phyloP scores from a whole-genome alignment of 2,113 vertebrate genomes.

The Illadopsis cleaveri region DNA sequence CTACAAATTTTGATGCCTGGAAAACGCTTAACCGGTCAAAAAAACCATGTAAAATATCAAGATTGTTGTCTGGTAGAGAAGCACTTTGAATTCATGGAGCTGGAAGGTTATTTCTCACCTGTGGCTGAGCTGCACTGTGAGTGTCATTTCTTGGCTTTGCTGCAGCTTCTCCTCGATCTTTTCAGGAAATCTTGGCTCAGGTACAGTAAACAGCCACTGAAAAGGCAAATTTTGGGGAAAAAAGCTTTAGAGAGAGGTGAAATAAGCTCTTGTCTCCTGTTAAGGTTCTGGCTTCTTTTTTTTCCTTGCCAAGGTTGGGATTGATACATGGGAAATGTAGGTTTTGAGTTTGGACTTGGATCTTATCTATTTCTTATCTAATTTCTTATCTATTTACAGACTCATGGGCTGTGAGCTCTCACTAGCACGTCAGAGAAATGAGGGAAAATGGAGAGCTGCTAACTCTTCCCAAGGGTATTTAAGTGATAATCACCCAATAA shows the following conservation, averaged over 20 bases:
- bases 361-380: no score
- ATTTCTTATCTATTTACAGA: no score
- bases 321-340: no score
- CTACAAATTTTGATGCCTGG: background rate
- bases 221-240: background rate
- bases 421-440: no score
- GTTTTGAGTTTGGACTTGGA: no score
- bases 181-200: background rate
- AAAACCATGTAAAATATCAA: accelerated
- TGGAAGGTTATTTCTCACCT: background rate
- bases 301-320: no score
- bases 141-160: background rate
- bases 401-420: no score
- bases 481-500: no score
- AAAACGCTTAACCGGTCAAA: background rate
- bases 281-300: no score
- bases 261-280: no score
- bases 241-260: background rate
- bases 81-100: background rate
- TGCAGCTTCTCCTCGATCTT: background rate
- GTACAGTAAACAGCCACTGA: accelerated
- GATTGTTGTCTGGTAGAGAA: background rate
- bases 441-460: no score
- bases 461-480: no score
- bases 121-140: background rate